A percentile compares a stretch with the other conserved stretches of the same genome.
Evolutionary conservation across 2,797 vertebrate species (phyloP).

Genomic region (Mormyrus proboscirostris): DNA sequence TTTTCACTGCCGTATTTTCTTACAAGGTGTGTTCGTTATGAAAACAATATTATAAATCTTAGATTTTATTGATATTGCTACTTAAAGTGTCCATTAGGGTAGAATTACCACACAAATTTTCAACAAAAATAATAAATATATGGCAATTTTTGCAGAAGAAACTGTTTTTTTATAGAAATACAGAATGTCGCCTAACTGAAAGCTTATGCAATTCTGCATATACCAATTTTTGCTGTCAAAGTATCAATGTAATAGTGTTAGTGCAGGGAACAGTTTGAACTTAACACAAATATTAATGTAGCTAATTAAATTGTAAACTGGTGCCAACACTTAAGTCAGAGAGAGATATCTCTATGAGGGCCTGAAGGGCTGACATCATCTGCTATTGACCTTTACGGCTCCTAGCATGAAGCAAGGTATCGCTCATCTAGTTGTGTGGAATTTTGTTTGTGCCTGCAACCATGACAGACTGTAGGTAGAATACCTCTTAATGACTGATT

Average conservation of each 20-base stretch:
- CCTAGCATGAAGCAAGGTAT: slow-evolving; percentile 31
- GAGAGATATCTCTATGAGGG: not conserved
- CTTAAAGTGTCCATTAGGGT: slow-evolving; percentile 2
- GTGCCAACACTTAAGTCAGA: not conserved
- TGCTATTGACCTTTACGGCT: not conserved
- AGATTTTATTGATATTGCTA: not conserved
- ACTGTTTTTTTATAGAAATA: not conserved
- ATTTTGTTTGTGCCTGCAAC: slow-evolving; percentile 50
- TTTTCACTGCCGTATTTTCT: slow-evolving; percentile 18
- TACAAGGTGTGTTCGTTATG: not conserved
- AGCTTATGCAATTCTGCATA: not conserved
- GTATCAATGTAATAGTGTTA: not conserved
- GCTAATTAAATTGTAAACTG: not conserved
- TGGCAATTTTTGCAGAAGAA: not conserved
- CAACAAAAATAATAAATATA: not conserved
- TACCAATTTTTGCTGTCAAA: not conserved
- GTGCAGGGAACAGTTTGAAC: not conserved
- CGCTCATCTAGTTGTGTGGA: slow-evolving; percentile 45
- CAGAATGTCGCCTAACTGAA: not conserved
- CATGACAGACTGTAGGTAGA: slow-evolving; percentile 37
- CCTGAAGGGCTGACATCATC: not conserved
- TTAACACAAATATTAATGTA: not conserved
- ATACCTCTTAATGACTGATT: slow-evolving; percentile 51
- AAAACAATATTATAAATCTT: slow-evolving; percentile 8
- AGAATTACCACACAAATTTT: not conserved